phyloP scores from a whole-genome alignment of 2,888 invertebrate genomes.

The Folsomia manolachei region DNA sequence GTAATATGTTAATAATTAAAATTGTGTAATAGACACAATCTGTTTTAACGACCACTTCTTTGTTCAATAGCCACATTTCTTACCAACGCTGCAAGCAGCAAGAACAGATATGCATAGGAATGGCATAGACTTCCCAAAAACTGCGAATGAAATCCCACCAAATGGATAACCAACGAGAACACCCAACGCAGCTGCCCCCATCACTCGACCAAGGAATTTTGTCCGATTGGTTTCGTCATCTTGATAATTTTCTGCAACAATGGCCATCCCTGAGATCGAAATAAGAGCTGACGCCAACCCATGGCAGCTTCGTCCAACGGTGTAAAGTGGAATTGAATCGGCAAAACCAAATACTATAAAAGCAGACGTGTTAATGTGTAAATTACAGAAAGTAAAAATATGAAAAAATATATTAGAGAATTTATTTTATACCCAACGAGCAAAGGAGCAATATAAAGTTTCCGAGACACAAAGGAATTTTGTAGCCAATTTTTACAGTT shows the following conservation, averaged over 20 bases:
- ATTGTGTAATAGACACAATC: too few relatives aligned
- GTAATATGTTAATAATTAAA: too few relatives aligned
- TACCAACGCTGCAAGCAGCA: slow-evolving; percentile 58
- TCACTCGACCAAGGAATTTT: slow-evolving; percentile 73
- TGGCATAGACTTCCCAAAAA: slow-evolving; percentile 71
- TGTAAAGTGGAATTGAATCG: slow-evolving; percentile 65
- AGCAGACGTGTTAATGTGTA: too few relatives aligned
- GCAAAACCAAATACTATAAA: slow-evolving; percentile 72
- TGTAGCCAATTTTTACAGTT: slow-evolving; percentile 66
- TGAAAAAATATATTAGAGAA: slow-evolving; percentile 55
- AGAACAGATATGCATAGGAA: slow-evolving; percentile 67
- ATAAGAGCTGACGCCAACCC: slow-evolving; percentile 78
- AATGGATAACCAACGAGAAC: slow-evolving; percentile 78
- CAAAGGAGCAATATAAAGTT: slow-evolving; percentile 67
- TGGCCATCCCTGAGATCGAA: slow-evolving; percentile 72
- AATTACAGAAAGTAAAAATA: slow-evolving; percentile 22
- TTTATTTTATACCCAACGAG: slow-evolving; percentile 67
- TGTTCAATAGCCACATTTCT: slow-evolving; percentile 31
- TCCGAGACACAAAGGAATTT: slow-evolving; percentile 67
- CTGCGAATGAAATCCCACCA: slow-evolving; percentile 73
- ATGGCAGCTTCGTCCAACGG: slow-evolving; percentile 73
- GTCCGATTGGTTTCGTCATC: slow-evolving; percentile 60
- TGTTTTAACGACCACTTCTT: slow-evolving; percentile 3
- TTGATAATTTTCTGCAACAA: slow-evolving; percentile 65
- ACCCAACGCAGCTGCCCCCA: slow-evolving; percentile 77